Conservation (phyloP, 2,797 vertebrate species). For the Argentina silus region DNA sequence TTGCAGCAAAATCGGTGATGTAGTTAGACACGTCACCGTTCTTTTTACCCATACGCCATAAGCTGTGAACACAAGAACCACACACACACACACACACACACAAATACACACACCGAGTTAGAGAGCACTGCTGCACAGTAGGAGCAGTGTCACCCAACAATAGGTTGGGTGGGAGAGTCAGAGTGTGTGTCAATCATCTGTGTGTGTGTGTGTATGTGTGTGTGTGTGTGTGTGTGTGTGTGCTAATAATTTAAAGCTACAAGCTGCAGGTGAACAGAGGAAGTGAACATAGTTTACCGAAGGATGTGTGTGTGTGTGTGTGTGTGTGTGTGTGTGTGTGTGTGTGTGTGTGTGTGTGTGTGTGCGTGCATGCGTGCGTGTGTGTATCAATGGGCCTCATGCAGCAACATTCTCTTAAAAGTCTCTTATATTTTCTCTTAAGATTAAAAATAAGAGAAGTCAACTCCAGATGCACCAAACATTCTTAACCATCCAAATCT, state of each 20-base stretch:
- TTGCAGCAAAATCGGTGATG: constrained; percentile 84
- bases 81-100: constrained; percentile 62
- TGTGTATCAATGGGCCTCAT: background rate
- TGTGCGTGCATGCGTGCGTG: background rate
- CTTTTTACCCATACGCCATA: constrained; percentile 83
- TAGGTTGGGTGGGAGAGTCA: constrained; percentile 16
- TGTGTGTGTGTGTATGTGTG: constrained; percentile 8
- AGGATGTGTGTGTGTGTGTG: constrained; percentile 1
- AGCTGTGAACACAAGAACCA: constrained; percentile 78
- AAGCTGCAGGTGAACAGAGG: constrained; percentile 65
- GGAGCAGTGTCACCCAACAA: constrained; percentile 38
- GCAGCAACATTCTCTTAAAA: too few species aligned
- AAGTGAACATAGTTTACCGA: background rate
- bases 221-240: constrained; percentile 13
- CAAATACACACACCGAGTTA: constrained; percentile 62
- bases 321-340: constrained; percentile 23
- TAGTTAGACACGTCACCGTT: constrained; percentile 83
- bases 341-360: constrained; percentile 30
- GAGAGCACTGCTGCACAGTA: constrained; percentile 49
- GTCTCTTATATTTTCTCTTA: too few species aligned
- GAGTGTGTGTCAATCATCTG: constrained; percentile 17
- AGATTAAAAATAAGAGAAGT: too few species aligned
- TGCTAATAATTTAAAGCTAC: constrained; percentile 46
- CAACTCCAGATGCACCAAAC: too few species aligned
- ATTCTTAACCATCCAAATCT: too few species aligned